Conservation (phyloP, 2,888 invertebrate genomes). For the Coelopa pilipes region DNA sequence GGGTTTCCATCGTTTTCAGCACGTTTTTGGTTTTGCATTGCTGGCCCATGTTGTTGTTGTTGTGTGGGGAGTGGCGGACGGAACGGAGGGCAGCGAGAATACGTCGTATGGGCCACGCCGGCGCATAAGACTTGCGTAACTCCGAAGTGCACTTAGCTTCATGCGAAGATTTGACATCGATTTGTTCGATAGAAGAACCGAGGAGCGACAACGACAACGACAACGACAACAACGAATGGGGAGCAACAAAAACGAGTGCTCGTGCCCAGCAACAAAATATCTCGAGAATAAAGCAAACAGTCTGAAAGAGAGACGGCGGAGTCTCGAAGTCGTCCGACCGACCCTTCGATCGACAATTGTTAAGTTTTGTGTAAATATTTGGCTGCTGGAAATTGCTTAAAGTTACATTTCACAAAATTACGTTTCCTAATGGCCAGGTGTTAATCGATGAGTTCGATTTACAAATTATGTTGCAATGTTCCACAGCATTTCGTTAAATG, state of each 20-base stretch:
- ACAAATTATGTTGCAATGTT: too few relatives aligned
- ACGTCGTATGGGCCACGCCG: not conserved
- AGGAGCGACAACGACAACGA: not conserved
- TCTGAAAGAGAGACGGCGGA: not conserved
- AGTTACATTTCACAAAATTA: too few relatives aligned
- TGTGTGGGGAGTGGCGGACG: too few relatives aligned
- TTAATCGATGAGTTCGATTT: too few relatives aligned
- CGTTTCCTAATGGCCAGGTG: too few relatives aligned
- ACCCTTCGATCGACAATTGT: too few relatives aligned
- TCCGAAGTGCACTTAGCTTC: conserved; percentile 19
- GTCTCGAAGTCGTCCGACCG: not conserved
- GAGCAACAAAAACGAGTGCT: not conserved
- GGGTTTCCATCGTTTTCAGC: not conserved
- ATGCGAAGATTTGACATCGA: conserved; percentile 34
- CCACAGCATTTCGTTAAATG: too few relatives aligned
- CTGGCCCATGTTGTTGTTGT: not conserved
- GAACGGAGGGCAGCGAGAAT: too few relatives aligned
- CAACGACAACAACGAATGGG: not conserved
- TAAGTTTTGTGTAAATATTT: too few relatives aligned
- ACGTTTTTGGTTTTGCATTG: not conserved
- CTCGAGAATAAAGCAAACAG: not conserved
- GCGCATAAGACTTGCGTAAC: conserved; percentile 34
- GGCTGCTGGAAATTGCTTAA: too few relatives aligned
- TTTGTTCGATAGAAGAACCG: conserved; percentile 28
- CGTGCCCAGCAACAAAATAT: not conserved